Evolutionary conservation across 2,888 invertebrate genomes (phyloP), one percentile per base, ranked within the genome.

Genomic region (Phyto melanocephala): DNA sequence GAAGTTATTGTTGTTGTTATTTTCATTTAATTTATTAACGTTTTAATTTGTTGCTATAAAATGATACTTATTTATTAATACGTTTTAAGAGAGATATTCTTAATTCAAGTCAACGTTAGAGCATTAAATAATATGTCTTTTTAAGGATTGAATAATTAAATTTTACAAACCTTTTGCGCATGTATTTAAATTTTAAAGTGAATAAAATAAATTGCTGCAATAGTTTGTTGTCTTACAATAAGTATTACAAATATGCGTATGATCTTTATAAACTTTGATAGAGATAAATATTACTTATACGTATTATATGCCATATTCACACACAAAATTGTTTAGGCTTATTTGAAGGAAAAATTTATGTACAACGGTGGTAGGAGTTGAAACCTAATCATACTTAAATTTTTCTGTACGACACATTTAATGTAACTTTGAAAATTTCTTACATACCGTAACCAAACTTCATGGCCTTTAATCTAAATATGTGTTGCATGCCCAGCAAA

Each of bases 11-110:
- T 24, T 70, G 24, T 50, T 76, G 58, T 47, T 71, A 11, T 74
- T n/a, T n/a, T n/a, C n/a, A n/a, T n/a, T n/a, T n/a, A n/a, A n/a
- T n/a, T n/a, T n/a, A n/a, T n/a, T n/a, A 74, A 74, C 58, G 63
- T 74, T 74, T 65, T 50, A 78, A 81, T 63, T 70, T 75, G 63
- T 78, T 81, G 56, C 63, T 37, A 35, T 75, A 45, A 74, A 78
- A 74, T 65, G 33, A 10, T 68, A 68, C 70, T 78, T 74, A 70
- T 74, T 78, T 52, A 20, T 47, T 37, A 47, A 42, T 47, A 37
- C 45, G 37, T 35, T 75, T 3, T 22, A 15, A 47, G 17, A 56
- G 20, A 13, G n/a, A 33, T 37, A 54, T 54, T 54, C n/a, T 11
- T n/a, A 35, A 45, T 42, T 42, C 42, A 20, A 6, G 6, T n/a